Evolutionary conservation across 2,113 vertebrate genomes (phyloP).

Genomic region (Anhinga anhinga): DNA sequence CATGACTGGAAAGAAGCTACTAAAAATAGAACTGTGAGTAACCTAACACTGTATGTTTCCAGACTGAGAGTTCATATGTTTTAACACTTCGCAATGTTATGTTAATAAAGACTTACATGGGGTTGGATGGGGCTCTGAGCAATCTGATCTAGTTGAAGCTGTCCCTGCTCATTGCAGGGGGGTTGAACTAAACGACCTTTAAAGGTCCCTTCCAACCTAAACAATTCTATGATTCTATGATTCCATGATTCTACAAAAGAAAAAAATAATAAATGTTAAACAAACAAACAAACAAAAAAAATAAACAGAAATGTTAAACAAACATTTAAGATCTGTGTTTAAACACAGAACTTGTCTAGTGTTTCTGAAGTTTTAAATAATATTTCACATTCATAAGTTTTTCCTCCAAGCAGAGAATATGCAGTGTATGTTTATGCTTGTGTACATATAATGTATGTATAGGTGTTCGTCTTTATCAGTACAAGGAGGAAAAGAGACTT

Average conservation of each 20-base stretch:
- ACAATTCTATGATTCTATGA: no score
- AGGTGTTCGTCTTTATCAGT: neutral
- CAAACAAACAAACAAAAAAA: neutral
- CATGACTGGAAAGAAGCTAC: neutral
- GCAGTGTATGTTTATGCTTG: neutral
- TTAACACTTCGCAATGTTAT: neutral
- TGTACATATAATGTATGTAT: neutral
- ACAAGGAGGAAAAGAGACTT: neutral
- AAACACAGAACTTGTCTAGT: neutral
- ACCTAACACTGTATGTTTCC: neutral
- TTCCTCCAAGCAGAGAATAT: neutral
- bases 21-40: neutral
- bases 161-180: no score
- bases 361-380: neutral
- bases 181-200: no score
- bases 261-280: neutral
- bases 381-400: neutral
- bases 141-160: no score
- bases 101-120: neutral
- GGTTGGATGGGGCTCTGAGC: no score
- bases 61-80: neutral
- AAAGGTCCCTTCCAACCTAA: no score
- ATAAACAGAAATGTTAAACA: neutral
- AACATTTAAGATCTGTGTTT: neutral
- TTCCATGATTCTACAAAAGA: no score